Conservation (phyloP, 23 tunicate species). For the Corella eumyota region DNA sequence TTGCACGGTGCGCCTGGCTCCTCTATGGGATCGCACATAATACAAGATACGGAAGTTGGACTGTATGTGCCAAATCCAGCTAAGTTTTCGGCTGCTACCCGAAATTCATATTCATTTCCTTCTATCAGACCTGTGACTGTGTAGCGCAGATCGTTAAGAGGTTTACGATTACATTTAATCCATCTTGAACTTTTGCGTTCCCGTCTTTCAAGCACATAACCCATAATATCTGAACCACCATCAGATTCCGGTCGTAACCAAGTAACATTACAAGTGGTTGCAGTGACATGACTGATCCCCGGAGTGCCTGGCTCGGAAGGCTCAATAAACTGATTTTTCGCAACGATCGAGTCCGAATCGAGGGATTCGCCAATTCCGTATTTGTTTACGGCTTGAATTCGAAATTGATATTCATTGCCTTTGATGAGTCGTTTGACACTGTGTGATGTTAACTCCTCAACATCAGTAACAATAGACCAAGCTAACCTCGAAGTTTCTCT, state of each 20-base stretch:
- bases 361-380: constrained; percentile 44
- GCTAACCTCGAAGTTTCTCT: constrained; percentile 46
- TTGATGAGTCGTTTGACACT: constrained; percentile 32
- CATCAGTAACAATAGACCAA: constrained; percentile 28
- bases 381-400: constrained; percentile 52
- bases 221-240: constrained; percentile 77
- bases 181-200: constrained; percentile 72
- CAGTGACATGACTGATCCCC: constrained; percentile 24
- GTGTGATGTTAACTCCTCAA: constrained; percentile 10
- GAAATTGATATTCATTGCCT: constrained; percentile 52
- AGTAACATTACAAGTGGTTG: constrained; percentile 36
- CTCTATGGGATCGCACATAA: constrained; percentile 66
- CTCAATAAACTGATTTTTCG: constrained; percentile 38
- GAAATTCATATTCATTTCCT: constrained; percentile 79
- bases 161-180: constrained; percentile 77
- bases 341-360: constrained; percentile 22
- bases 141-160: constrained; percentile 41
- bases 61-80: constrained; percentile 67
- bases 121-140: constrained; percentile 40
- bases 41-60: constrained; percentile 29
- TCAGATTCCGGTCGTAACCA: constrained; percentile 70
- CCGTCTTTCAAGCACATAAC: constrained; percentile 57
- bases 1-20: constrained; percentile 81
- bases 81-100: constrained; percentile 84
- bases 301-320: constrained; percentile 29